These are phyloP conservation scores for Eriocheir sinensis DNA, from an alignment of 1,140 invertebrate species.

Conservation along the genomic window DNA sequence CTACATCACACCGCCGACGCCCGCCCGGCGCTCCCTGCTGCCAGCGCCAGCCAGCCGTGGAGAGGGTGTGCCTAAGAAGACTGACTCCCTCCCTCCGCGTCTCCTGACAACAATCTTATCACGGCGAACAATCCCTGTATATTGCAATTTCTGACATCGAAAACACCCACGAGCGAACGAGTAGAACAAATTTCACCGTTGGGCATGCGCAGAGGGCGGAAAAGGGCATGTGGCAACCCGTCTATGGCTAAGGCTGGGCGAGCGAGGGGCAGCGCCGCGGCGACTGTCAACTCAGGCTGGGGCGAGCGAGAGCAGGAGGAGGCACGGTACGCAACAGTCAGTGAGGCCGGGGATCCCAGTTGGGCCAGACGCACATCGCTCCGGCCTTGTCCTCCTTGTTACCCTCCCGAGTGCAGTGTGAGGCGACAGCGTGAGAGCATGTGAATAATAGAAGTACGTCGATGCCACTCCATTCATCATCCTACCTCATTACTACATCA, in stretches of 20 bases:
- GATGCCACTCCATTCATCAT: slow-evolving; percentile 69
- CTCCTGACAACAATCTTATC: slow-evolving; percentile 24
- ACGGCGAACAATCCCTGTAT: not conserved
- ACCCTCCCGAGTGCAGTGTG: slow-evolving; percentile 66
- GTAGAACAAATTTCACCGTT: slow-evolving; percentile 1
- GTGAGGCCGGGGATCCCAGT: slow-evolving; percentile 70
- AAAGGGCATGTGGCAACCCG: not conserved
- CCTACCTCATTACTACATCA: slow-evolving; percentile 73
- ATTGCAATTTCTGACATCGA: not conserved
- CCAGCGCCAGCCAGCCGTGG: not conserved
- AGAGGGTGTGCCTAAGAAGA: slow-evolving; percentile 10
- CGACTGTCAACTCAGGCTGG: not conserved
- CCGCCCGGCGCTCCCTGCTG: not conserved
- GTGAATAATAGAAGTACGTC: slow-evolving; percentile 47
- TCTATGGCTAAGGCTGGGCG: not conserved
- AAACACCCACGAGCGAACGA: not conserved
- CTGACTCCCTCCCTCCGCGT: too few relatives aligned
- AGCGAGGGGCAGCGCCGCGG: not conserved
- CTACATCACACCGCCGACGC: not conserved
- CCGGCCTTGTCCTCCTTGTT: slow-evolving; percentile 67
- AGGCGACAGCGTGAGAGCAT: slow-evolving; percentile 50
- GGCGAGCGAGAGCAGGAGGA: too few relatives aligned
- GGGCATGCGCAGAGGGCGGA: not conserved
- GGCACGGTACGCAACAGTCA: not conserved
- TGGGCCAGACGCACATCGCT: slow-evolving; percentile 56